Evolutionary conservation across 1,140 invertebrate genomes (phyloP).

Genomic region (Cheumatopsyche charites): DNA sequence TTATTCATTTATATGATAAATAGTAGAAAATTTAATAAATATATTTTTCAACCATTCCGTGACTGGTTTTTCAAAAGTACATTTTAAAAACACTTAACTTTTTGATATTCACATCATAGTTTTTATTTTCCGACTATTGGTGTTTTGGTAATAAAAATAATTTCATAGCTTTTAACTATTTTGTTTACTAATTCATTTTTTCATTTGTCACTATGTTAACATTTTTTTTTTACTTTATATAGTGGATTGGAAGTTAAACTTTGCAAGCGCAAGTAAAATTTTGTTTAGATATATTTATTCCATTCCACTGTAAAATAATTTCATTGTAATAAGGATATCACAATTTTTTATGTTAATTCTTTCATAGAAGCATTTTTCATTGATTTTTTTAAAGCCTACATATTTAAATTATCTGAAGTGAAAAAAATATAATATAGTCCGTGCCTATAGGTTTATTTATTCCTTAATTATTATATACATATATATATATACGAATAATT

Average conservation of each 20-base stretch:
- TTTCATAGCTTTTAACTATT: neutral
- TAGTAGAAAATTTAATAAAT: constrained; percentile 36
- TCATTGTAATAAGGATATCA: no score
- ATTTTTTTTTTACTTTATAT: neutral
- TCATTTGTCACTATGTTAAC: neutral
- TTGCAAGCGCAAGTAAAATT: no score
- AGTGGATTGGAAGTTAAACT: no score
- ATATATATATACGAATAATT: neutral
- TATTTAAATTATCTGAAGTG: constrained; percentile 32
- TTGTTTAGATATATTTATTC: no score
- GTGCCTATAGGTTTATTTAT: constrained; percentile 49
- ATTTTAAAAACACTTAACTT: neutral
- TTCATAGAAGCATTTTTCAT: constrained; percentile 42
- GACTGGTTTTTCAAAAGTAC: constrained; percentile 41
- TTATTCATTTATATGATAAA: constrained; percentile 47
- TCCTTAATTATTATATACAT: constrained; percentile 41
- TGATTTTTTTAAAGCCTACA: constrained; percentile 40
- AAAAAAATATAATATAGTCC: constrained; percentile 45
- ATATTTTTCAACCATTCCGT: constrained; percentile 47
- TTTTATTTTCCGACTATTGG: neutral
- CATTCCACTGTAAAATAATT: no score
- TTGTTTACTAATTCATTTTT: neutral
- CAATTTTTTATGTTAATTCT: constrained; percentile 23
- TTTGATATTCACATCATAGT: neutral
- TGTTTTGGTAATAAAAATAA: neutral